Evolutionary conservation across 2,113 vertebrate genomes (phyloP).

Genomic region (Gobio gobio): DNA sequence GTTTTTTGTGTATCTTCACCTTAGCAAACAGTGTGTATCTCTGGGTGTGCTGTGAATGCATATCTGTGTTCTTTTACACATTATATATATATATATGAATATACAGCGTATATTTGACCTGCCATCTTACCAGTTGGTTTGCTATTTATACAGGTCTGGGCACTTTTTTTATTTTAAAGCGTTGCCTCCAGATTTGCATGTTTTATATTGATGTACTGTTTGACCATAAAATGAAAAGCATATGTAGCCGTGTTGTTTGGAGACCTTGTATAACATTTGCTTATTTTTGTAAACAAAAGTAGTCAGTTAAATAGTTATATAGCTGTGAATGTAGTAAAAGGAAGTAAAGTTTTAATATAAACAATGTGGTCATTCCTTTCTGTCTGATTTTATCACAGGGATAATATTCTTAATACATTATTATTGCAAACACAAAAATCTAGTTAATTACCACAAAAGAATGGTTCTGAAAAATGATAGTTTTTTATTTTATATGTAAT

Average conservation of each 20-base stretch:
- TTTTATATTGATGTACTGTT: constrained; percentile 85
- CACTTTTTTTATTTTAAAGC: constrained; percentile 83
- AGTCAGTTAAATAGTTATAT: constrained; percentile 51
- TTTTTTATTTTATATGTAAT: too few relatives aligned
- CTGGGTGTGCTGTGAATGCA: constrained; percentile 71
- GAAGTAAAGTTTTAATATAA: constrained; percentile 63
- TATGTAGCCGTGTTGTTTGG: constrained; percentile 75
- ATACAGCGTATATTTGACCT: constrained; percentile 82
- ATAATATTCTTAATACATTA: neutral
- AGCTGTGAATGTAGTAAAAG: constrained; percentile 61
- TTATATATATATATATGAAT: constrained; percentile 61
- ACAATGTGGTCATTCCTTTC: neutral
- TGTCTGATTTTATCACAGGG: neutral
- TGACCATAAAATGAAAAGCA: constrained; percentile 82
- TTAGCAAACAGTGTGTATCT: constrained; percentile 68
- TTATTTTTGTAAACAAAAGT: constrained; percentile 61
- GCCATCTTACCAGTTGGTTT: constrained; percentile 82
- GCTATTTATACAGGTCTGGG: constrained; percentile 84
- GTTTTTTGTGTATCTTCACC: constrained; percentile 74
- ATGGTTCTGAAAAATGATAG: neutral
- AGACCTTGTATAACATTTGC: constrained; percentile 57
- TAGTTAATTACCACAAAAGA: neutral
- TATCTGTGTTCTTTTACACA: constrained; percentile 70
- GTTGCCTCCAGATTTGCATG: constrained; percentile 85
- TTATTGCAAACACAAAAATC: neutral